phyloP scores from a whole-genome alignment of 2,888 invertebrate species.

The Gastracanthus pulcherrimus region DNA sequence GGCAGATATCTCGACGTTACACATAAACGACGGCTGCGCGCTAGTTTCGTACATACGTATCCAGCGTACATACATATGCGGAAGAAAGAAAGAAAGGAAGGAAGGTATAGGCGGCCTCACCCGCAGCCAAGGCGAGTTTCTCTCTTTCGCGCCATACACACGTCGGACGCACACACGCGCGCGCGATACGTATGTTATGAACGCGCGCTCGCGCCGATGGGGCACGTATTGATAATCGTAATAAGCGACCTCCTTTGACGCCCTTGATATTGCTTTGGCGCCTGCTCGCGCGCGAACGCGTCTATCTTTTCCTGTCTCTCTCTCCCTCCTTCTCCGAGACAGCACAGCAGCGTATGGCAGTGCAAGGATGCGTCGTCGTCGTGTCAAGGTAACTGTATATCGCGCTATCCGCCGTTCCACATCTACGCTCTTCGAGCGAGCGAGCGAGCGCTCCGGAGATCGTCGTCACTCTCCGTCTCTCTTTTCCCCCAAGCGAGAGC shows the following conservation, averaged over 20 bases:
- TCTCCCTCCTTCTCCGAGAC: background rate
- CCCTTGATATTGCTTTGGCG: conserved; percentile 46
- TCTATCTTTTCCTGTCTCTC: too few species aligned
- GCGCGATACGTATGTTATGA: background rate
- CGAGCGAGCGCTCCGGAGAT: conserved; percentile 7
- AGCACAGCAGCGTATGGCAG: too few species aligned
- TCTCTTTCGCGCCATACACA: background rate
- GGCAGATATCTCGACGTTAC: too few species aligned
- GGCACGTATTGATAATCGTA: conserved; percentile 46
- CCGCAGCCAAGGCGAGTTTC: background rate
- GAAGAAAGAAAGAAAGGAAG: background rate
- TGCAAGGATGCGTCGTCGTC: conserved; percentile 63
- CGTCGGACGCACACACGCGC: background rate
- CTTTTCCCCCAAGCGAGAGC: background rate
- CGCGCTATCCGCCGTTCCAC: conserved; percentile 66
- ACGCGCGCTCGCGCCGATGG: too few species aligned
- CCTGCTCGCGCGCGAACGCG: background rate
- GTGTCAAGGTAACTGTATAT: conserved; percentile 70
- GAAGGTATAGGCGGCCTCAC: background rate
- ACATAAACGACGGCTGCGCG: too few species aligned
- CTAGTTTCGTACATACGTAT: background rate
- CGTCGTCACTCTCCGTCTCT: conserved; percentile 13
- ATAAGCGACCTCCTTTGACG: conserved; percentile 45
- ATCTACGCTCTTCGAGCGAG: conserved; percentile 60
- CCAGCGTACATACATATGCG: too few species aligned